Percentiles rank a stretch among this genome's conserved stretches.
Evolutionary conservation across 92 coral and sea anemone species (phyloP).

Genomic region (Zoanthus sansibaricus): DNA sequence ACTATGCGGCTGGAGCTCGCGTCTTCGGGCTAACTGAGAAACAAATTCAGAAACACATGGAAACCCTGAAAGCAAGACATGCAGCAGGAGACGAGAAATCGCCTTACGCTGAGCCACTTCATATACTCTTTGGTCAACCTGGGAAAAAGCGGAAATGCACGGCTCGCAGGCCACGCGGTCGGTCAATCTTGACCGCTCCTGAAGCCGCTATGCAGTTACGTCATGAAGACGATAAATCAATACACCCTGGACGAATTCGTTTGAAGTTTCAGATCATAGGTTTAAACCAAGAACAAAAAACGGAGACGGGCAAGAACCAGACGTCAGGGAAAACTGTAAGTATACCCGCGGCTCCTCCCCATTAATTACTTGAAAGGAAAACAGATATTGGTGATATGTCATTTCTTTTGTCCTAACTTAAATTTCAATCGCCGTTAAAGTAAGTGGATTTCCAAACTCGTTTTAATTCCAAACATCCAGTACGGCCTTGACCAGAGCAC

Average conservation of each 20-base stretch:
- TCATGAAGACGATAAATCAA: slow-evolving; percentile 22
- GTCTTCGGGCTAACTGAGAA: slow-evolving; percentile 94
- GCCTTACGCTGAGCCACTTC: slow-evolving; percentile 97
- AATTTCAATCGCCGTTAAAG: too few relatives aligned
- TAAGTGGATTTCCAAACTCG: too few relatives aligned
- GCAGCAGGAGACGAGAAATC: slow-evolving; percentile 96
- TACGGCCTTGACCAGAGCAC: too few relatives aligned
- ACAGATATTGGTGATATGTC: too few relatives aligned
- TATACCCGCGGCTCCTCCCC: neutral
- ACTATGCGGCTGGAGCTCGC: slow-evolving; percentile 99
- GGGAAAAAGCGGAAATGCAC: slow-evolving; percentile 56
- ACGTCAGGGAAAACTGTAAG: slow-evolving; percentile 1
- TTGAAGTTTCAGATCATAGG: slow-evolving; percentile 48
- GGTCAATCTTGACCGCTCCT: slow-evolving; percentile 31
- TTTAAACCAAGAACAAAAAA: slow-evolving; percentile 6
- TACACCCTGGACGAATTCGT: slow-evolving; percentile 59
- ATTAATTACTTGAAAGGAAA: neutral
- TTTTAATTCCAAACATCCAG: too few relatives aligned
- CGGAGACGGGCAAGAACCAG: neutral
- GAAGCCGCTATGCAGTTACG: slow-evolving; percentile 46
- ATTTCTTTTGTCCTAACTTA: too few relatives aligned
- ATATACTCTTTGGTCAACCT: slow-evolving; percentile 77
- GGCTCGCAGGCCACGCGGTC: slow-evolving; percentile 33
- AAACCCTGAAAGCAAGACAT: slow-evolving; percentile 86
- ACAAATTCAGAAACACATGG: slow-evolving; percentile 97